Evolutionary conservation across 2,888 invertebrate species (phyloP), one percentile per base, ranked within the genome.

Genomic region (Allygus modestus): DNA sequence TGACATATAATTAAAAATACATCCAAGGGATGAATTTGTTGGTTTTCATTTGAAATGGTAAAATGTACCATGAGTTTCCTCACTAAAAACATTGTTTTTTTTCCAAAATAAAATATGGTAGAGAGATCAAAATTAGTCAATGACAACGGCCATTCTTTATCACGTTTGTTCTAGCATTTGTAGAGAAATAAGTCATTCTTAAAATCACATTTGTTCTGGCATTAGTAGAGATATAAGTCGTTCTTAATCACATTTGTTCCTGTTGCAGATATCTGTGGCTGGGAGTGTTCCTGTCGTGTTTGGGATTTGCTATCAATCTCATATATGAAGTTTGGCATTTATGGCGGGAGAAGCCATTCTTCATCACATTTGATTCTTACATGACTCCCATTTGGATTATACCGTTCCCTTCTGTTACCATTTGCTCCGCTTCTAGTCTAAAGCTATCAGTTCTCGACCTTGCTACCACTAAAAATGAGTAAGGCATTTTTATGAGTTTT

Each of bases 241-340:
- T 46, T 17, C 46, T 46, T 17, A 1, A 46, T 46, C 15, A 46
- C 17, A 12, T 11, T 46, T 46, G 46, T 37, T 7, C 11, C 23
- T 28, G 37, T 73, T 20, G 73, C 77, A 77, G 77, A 17, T 77
- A 77, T 17, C 51, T 77, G 46, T 77, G 77, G 77, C 31, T 77
- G 4, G 51, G 23, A 28, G 41, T 77, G 20, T 77, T 77, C 77
- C 43, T 77, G 26, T 7, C 15, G 5, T 28, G 77, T 77, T 1
- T 77, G 12, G 43, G 46, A 5, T 15, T 77, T 12, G 23, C 77
- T 15, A 23, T 51, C 51, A 20, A 77, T 17, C n/a, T 77, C 1
- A 77, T 77, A 5, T 46, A 28, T 12, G 51, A 77, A 12, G 77
- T 51, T 28, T 77, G 77, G 77, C 26, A 23, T 15, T 51, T 51